These are phyloP conservation scores for Thripadectes ignobilis DNA, from an alignment of 2,797 vertebrate species.

Conservation along the genomic window DNA sequence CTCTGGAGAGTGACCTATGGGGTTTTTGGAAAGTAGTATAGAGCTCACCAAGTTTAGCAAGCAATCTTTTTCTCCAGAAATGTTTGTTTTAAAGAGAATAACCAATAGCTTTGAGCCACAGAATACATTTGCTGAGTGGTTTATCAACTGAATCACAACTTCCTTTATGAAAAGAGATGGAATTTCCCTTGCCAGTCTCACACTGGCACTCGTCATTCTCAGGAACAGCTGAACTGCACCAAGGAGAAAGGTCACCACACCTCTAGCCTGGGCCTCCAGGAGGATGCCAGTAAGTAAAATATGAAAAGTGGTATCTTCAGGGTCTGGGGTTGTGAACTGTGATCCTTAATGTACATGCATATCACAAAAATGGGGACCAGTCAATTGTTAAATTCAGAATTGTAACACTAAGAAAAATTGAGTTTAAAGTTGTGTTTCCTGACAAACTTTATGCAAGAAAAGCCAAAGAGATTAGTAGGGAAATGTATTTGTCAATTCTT, in stretches of 20 bases:
- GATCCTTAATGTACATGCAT: accelerated
- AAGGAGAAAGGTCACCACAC: neutral
- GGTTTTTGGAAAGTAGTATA: neutral
- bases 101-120: neutral
- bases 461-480: neutral
- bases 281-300: neutral
- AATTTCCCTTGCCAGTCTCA: neutral
- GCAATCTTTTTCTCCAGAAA: neutral
- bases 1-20: accelerated
- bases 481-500: neutral
- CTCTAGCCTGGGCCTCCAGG: neutral
- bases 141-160: neutral
- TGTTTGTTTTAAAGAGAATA: neutral
- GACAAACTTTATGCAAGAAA: neutral
- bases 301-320: accelerated
- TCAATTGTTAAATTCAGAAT: neutral
- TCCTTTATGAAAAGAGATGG: neutral
- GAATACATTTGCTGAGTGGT: neutral
- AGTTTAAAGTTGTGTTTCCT: neutral
- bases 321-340: neutral
- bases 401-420: neutral
- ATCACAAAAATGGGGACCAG: neutral
- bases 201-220: accelerated
- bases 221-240: neutral
- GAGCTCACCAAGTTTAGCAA: neutral